phyloP scores from a whole-genome alignment of 1,140 invertebrate species.

The Homarus americanus region DNA sequence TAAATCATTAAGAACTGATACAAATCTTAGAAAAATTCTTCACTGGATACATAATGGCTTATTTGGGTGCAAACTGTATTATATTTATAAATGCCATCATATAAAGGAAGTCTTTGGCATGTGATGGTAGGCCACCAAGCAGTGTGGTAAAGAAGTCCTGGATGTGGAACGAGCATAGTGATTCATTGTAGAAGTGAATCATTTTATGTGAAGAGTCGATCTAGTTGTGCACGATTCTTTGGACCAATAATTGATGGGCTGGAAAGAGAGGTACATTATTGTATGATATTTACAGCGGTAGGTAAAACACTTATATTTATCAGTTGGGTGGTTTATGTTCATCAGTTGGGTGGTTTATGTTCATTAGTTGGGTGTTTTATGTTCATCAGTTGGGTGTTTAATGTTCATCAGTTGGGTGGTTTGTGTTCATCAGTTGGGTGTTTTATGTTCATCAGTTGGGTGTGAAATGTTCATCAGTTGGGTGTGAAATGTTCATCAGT shows the following conservation, averaged over 20 bases:
- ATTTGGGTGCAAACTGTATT: neutral
- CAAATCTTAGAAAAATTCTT: neutral
- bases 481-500: too few species aligned
- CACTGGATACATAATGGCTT: neutral
- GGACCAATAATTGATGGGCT: neutral
- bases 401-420: too few species aligned
- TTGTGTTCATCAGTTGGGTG: too few species aligned
- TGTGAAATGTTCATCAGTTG: too few species aligned
- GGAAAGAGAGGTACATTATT: slow-evolving; percentile 3
- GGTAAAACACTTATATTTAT: too few species aligned
- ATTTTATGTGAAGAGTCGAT: neutral
- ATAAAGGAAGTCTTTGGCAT: neutral
- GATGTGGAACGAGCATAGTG: neutral
- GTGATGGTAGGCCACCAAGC: neutral
- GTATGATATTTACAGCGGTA: too few species aligned
- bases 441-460: too few species aligned
- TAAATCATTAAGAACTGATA: neutral
- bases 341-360: too few species aligned
- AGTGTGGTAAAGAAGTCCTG: neutral
- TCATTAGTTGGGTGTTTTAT: too few species aligned
- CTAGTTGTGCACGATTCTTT: neutral
- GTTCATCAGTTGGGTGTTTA: too few species aligned
- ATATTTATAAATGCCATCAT: neutral
- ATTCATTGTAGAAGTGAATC: neutral
- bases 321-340: too few species aligned